Evolutionary conservation across 2,113 vertebrate species (phyloP), one percentile per base, ranked within the genome.

Genomic region (Scalopus aquaticus): DNA sequence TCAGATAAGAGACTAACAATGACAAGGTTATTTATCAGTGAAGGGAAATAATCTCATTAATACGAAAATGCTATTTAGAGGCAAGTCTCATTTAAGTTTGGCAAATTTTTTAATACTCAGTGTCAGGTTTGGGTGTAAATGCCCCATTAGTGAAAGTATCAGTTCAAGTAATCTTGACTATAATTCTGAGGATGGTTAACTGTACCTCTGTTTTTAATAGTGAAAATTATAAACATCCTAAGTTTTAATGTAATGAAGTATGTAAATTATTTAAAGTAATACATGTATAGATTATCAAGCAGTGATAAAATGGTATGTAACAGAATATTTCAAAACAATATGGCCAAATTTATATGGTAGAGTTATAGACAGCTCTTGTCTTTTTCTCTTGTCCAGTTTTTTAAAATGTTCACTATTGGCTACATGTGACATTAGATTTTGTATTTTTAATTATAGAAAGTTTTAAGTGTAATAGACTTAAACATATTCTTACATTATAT

Each of bases 381-480:
- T 65, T 60, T 62, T 72, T 3, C 44, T 56, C 26, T 92, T 92
- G 19, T 39, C 30, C n/a, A 54, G 35, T 74, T 69, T 76, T 64
- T 42, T 22, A 74, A n/a, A 58, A 80, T 91, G 82, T 88, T 58
- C 12, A 79, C n/a, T 3, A 77, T 22, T 88, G 16, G 46, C 22
- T 9, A 13, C 64, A 11, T 78, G 20, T 87, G 42, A 39, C 10
- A 65, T 76, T 77, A 37, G 65, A n/a, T 78, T 85, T 10, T 56
- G 0, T 46, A 44, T 62, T 90, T 88, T 91, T 88, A 13, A 35
- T 67, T 76, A 44, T 28, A 44, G 2, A 19, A 70, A 74, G 39
- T 78, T n/a, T 85, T 85, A 78, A 74, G 64, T 86, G n/a, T 60
- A 58, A 65, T 80, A 90, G 6, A 35, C 37, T 90, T 93, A 65